A percentile compares a stretch with the other conserved stretches of the same genome.
Conservation (phyloP, 2,113 vertebrate genomes). For the Oreochromis spilurus region DNA sequence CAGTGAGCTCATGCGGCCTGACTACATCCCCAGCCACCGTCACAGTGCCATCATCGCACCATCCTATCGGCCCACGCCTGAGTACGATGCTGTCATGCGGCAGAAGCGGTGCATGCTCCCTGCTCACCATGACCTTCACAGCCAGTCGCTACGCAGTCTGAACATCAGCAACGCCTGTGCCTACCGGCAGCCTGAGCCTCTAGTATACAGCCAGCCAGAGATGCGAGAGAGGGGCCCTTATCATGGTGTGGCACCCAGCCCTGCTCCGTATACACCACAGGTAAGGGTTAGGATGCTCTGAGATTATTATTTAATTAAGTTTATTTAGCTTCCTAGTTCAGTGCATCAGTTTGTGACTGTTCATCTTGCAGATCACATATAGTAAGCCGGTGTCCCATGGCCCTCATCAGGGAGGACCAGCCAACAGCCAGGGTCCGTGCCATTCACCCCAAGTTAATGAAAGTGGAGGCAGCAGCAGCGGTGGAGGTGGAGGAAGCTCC, state of each 20-base stretch:
- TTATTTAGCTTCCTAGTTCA: background rate
- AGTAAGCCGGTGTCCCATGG: conserved; percentile 76
- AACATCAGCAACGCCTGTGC: conserved; percentile 89
- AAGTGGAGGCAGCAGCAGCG: conserved; percentile 14
- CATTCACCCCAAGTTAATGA: conserved; percentile 68
- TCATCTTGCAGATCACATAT: conserved; percentile 73
- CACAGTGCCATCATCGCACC: conserved; percentile 95
- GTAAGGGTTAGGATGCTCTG: conserved; percentile 2
- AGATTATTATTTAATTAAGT: background rate
- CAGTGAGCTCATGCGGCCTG: conserved; percentile 89
- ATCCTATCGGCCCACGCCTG: conserved; percentile 91
- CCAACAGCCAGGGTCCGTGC: conserved; percentile 51
- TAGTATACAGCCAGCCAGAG: conserved; percentile 96
- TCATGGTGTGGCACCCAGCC: conserved; percentile 70
- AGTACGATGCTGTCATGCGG: conserved; percentile 93
- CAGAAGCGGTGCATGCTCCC: conserved; percentile 83
- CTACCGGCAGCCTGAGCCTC: conserved; percentile 86
- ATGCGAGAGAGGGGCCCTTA: conserved; percentile 82
- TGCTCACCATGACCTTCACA: conserved; percentile 82
- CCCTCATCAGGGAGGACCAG: conserved; percentile 63
- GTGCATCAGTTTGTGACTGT: background rate
- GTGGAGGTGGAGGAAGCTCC: conserved; percentile 70
- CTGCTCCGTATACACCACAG: conserved; percentile 68
- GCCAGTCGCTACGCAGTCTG: conserved; percentile 91
- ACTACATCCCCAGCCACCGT: conserved; percentile 91